Percentiles rank a stretch among this genome's conserved stretches.
Conservation (phyloP, 2,113 vertebrate species). For the Amphiprion ocellaris region DNA sequence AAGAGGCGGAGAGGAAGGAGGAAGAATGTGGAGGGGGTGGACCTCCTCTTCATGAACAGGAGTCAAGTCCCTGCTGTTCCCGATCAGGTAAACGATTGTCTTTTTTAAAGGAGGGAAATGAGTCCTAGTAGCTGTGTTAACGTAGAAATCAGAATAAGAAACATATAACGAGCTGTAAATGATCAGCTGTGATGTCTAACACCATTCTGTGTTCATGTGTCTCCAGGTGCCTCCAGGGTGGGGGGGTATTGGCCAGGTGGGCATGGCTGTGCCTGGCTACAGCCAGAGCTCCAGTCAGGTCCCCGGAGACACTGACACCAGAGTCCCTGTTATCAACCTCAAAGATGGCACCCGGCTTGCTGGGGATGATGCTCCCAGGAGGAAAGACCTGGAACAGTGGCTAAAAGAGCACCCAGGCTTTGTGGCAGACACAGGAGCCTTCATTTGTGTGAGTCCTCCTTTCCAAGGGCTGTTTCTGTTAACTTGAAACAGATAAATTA, state of each 20-base stretch:
- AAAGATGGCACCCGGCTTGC: constrained; percentile 97
- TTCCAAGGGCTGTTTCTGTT: not conserved
- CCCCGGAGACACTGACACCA: constrained; percentile 88
- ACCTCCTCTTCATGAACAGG: constrained; percentile 92
- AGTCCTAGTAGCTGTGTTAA: not conserved
- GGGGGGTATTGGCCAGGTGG: constrained; percentile 87
- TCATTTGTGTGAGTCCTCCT: constrained; percentile 90
- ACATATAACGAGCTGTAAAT: not conserved
- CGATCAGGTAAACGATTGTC: constrained; percentile 87
- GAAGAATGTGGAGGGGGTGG: constrained; percentile 97
- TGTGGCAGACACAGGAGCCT: constrained; percentile 95
- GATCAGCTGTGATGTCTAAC: not conserved
- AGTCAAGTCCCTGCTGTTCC: constrained; percentile 82
- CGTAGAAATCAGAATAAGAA: not conserved
- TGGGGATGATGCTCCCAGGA: constrained; percentile 95
- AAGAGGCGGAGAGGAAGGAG: constrained; percentile 95
- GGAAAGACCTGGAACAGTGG: constrained; percentile 95
- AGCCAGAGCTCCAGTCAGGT: constrained; percentile 80
- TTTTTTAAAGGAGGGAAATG: not conserved
- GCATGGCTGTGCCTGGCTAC: constrained; percentile 76
- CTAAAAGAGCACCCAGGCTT: constrained; percentile 96
- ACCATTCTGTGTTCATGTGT: not conserved
- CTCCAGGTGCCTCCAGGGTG: constrained; percentile 87
- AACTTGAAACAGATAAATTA: too few relatives aligned
- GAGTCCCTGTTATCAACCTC: constrained; percentile 96